Evolutionary conservation across 2,888 invertebrate species (phyloP).

Genomic region (Criorhina ranunculi): DNA sequence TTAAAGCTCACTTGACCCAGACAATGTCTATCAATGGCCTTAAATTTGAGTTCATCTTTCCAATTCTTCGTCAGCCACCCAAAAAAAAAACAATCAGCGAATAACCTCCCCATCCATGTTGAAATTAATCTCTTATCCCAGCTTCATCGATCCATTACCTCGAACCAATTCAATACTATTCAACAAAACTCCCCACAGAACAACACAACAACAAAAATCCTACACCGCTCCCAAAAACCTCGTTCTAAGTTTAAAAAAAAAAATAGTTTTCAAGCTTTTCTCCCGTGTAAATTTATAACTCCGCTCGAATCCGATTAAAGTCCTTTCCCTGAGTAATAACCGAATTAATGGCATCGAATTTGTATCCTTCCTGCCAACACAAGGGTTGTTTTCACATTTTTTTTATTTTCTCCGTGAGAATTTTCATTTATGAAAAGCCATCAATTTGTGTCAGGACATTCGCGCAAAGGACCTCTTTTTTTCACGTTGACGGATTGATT

Average conservation of each 20-base stretch:
- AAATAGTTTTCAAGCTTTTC: conserved; percentile 3
- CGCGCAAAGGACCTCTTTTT: conserved; percentile 32
- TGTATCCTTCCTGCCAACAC: not conserved
- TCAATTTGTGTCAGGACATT: conserved; percentile 58
- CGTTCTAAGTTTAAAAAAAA: not conserved
- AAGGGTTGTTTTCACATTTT: conserved; percentile 1
- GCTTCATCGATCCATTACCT: too few species aligned
- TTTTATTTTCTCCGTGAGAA: not conserved
- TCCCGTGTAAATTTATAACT: conserved; percentile 36
- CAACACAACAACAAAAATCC: not conserved
- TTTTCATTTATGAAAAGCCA: conserved; percentile 57
- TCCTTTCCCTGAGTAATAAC: conserved; percentile 30
- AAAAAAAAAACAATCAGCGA: too few species aligned
- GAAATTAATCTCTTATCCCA: too few species aligned
- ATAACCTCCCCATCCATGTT: too few species aligned
- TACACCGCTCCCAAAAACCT: not conserved
- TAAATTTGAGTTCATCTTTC: too few species aligned
- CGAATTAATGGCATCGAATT: conserved; percentile 52
- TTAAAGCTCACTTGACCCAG: too few species aligned
- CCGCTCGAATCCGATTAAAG: conserved; percentile 53
- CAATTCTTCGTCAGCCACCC: too few species aligned
- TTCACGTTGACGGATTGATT: conserved; percentile 67
- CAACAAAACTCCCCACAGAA: not conserved
- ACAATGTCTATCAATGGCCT: too few species aligned
- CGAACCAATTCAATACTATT: too few species aligned